Evolutionary conservation across 53 echinoderm and acorn worm genomes (phyloP), one percentile per base, ranked within the genome.

Genomic region (Echinometra lucunter): DNA sequence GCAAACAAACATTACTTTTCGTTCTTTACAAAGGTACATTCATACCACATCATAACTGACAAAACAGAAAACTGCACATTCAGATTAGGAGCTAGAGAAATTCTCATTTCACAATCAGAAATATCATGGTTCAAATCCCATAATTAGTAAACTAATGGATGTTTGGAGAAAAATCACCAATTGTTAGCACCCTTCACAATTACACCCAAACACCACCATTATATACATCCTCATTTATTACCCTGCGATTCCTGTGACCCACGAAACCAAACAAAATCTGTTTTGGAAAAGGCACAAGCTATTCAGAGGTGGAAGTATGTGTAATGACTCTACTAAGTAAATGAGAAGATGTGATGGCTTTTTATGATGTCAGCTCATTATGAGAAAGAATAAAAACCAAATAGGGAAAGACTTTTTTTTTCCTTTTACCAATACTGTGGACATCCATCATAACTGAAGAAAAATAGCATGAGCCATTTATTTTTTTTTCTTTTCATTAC

Each of bases 131-230:
- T 44, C 13, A 85, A 85, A 85, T 85, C 85, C 85, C 49, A 85
- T 85, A 85, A 85, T 85, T 1, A n/a, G 85, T 85, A 3, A 21
- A 49, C 49, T 53, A 81, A 85, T 49, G 85, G 85, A 85, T 85
- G 85, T 85, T 85, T 85, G 85, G 49, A 85, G 27, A 85, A 85
- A 4, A 85, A 49, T 85, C 85, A 85, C 47, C 28, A 7, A 85
- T 85, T 10, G 53, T 85, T 85, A 49, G 49, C 85, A 47, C 85
- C 85, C 30, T 16, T 47, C n/a, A 28, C 49, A 85, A 85, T 85
- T 45, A 45, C 53, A 85, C 47, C n/a, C n/a, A 45, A 85, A 49
- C 85, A 85, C 49, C n/a, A 85, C n/a, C 13, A 85, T 85, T 49
- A 49, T 49, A 49, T 23, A 49, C 85, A 49, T 23, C 85, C 49